These are phyloP conservation scores for Sinella curviseta DNA, from an alignment of 1,140 invertebrate genomes.

Conservation along the genomic window DNA sequence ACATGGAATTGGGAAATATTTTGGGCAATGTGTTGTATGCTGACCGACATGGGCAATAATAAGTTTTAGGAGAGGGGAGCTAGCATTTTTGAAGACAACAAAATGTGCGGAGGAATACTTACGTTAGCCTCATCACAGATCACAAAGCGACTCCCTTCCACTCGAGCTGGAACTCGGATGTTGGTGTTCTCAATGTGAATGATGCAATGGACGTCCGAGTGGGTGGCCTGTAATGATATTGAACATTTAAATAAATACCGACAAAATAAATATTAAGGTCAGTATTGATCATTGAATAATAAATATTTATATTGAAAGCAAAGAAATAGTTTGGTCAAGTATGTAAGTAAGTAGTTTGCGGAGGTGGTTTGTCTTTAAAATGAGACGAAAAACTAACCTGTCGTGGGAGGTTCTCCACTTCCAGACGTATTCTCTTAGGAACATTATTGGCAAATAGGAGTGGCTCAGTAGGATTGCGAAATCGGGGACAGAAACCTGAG, in stretches of 20 bases:
- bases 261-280: not conserved
- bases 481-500: constrained; percentile 75
- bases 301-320: not conserved
- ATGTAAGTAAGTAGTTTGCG: too few relatives aligned
- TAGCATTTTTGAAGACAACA: not conserved
- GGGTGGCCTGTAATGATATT: constrained; percentile 64
- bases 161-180: constrained; percentile 80
- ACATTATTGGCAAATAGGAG: constrained; percentile 85
- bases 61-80: not conserved
- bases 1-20: not conserved
- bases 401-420: constrained; percentile 85
- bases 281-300: not conserved
- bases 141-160: constrained; percentile 77
- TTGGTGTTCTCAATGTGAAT: constrained; percentile 87
- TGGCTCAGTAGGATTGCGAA: constrained; percentile 65
- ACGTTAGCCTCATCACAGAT: constrained; percentile 85
- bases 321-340: too few relatives aligned
- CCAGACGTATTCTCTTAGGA: constrained; percentile 80
- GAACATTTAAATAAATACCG: constrained; percentile 9
- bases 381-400: constrained; percentile 60
- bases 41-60: not conserved
- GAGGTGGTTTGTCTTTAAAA: not conserved
- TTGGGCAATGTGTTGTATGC: too few relatives aligned
- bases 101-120: constrained; percentile 48
- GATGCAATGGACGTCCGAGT: constrained; percentile 85